Conservation (phyloP, 2,113 vertebrate species). For the Petroica traversi region DNA sequence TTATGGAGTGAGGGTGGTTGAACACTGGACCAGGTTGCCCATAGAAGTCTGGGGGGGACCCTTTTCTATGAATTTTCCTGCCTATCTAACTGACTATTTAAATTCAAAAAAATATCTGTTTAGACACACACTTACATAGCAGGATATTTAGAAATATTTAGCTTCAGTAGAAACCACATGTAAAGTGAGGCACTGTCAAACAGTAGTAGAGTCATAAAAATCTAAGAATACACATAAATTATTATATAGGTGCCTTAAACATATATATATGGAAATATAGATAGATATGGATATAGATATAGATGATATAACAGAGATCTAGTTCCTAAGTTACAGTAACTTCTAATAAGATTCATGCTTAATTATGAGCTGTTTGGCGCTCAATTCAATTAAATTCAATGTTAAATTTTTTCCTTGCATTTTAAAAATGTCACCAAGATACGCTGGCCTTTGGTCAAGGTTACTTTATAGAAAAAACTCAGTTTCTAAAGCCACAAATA, state of each 20-base stretch:
- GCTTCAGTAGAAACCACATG: neutral
- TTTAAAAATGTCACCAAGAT: neutral
- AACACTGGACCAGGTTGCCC: neutral
- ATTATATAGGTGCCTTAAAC: neutral
- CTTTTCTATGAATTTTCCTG: neutral
- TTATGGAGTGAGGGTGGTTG: neutral
- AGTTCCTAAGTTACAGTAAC: neutral
- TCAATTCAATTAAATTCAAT: neutral
- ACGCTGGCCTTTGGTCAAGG: neutral
- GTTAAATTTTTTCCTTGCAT: neutral
- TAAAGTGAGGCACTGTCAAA: neutral
- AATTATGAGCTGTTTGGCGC: neutral
- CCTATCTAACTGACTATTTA: neutral
- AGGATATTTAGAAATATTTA: neutral
- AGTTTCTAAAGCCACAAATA: neutral
- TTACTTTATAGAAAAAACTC: neutral
- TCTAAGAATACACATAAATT: neutral
- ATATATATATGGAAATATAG: neutral
- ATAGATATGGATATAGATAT: neutral
- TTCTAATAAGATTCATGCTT: neutral
- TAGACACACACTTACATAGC: neutral
- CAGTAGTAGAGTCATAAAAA: neutral
- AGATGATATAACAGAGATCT: neutral
- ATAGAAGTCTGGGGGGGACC: fast-evolving
- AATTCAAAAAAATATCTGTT: neutral